These are phyloP conservation scores for Mormyrus proboscirostris DNA, from an alignment of 2,797 vertebrate species.

Conservation along the genomic window DNA sequence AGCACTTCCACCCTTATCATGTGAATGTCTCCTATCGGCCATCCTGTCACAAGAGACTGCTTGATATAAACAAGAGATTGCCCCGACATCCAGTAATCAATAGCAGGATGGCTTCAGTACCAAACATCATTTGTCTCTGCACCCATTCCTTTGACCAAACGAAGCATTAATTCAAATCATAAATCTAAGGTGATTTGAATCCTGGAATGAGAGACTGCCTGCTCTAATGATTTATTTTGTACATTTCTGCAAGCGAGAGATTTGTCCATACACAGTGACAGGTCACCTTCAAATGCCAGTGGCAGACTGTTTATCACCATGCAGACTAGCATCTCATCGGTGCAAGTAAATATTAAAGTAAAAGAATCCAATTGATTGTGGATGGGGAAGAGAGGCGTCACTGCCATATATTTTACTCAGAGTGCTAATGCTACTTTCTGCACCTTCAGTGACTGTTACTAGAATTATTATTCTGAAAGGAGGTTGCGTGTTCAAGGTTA, in stretches of 20 bases:
- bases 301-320: constrained; percentile 99
- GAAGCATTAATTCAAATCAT: constrained; percentile 99
- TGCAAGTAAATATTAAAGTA: constrained; percentile 99
- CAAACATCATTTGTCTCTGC: constrained; percentile 98
- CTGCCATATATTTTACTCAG: constrained; percentile 93
- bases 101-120: constrained; percentile 99
- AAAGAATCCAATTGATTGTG: constrained; percentile 99
- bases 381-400: constrained; percentile 83
- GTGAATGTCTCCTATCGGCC: constrained; percentile 89
- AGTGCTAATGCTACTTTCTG: constrained; percentile 72
- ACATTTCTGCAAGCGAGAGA: constrained; percentile 85
- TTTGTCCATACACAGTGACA: constrained; percentile 99
- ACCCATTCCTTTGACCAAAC: constrained; percentile 99
- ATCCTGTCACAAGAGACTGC: constrained; percentile 95
- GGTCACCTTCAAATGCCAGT: constrained; percentile 99
- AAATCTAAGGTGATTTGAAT: constrained; percentile 99
- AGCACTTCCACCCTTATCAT: constrained; percentile 91
- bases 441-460: constrained; percentile 54
- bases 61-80: constrained; percentile 99
- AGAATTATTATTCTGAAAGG: constrained; percentile 79
- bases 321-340: constrained; percentile 99
- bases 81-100: constrained; percentile 99
- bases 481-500: constrained; percentile 84
- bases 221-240: constrained; percentile 43
- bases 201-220: constrained; percentile 85